Conservation (phyloP, 2,113 vertebrate genomes). For the human region DNA sequence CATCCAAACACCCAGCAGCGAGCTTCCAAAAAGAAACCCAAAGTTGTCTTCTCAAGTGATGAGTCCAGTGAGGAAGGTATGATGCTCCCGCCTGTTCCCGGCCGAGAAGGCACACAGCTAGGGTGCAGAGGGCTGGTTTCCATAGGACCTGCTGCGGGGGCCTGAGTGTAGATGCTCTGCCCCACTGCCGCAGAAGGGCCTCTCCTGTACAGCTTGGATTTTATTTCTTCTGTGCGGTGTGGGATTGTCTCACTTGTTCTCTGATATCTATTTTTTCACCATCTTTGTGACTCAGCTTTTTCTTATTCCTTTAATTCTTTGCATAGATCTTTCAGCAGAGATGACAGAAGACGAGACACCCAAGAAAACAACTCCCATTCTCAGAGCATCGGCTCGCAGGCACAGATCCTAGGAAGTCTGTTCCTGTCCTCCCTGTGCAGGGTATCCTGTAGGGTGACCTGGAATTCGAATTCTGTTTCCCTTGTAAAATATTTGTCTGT, state of each 20-base stretch:
- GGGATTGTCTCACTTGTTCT: not conserved
- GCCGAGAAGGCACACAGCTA: not conserved
- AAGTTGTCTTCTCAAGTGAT: slow-evolving; percentile 92
- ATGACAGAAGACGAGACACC: slow-evolving; percentile 93
- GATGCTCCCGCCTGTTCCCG: accelerated
- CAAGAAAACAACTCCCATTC: slow-evolving; percentile 94
- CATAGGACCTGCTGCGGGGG: not conserved
- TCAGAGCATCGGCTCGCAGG: slow-evolving; percentile 85
- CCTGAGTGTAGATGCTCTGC: not conserved
- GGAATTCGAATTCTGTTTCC: not conserved
- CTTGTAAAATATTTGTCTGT: slow-evolving; percentile 28
- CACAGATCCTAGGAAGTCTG: not conserved
- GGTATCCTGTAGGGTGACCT: not conserved
- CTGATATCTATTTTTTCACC: not conserved
- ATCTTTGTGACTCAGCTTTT: not conserved
- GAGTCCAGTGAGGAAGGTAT: slow-evolving; percentile 85
- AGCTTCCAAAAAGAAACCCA: slow-evolving; percentile 79
- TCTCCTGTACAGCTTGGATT: not conserved
- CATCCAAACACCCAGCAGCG: slow-evolving; percentile 49
- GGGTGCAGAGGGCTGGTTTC: not conserved
- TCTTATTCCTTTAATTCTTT: slow-evolving; percentile 54
- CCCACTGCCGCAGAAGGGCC: accelerated
- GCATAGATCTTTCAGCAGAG: slow-evolving; percentile 84
- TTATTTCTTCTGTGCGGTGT: not conserved
- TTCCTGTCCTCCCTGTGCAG: slow-evolving; percentile 18